Percentiles rank a stretch among this genome's conserved stretches.
Evolutionary conservation across 2,797 vertebrate genomes (phyloP).

Genomic region (Odontamblyopus lacepedii): DNA sequence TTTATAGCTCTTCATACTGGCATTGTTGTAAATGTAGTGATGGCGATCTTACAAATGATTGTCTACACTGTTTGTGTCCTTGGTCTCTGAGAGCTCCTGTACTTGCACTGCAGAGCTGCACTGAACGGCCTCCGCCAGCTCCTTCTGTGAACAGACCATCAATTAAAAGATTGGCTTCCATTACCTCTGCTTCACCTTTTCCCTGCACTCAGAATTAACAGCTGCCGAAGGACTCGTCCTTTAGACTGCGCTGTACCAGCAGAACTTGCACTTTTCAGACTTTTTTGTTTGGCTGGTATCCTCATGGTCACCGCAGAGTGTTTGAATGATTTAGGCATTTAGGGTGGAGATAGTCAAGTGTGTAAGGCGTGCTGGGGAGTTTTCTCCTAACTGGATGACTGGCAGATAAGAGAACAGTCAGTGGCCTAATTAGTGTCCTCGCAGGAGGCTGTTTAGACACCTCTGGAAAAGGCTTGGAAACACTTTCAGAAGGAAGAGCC

Average conservation of each 20-base stretch:
- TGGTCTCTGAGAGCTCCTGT: slow-evolving; percentile 18
- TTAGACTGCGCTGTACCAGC: slow-evolving; percentile 29
- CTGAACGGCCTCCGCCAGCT: slow-evolving; percentile 6
- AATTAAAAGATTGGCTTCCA: slow-evolving; percentile 60
- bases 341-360: slow-evolving; percentile 18
- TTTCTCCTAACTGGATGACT: slow-evolving; percentile 53
- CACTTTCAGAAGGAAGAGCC: slow-evolving; percentile 41
- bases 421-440: slow-evolving; percentile 59
- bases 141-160: slow-evolving; percentile 42
- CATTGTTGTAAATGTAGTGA: slow-evolving; percentile 1
- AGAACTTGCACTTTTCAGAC: slow-evolving; percentile 17
- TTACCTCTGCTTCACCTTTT: slow-evolving; percentile 52
- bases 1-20: not conserved
- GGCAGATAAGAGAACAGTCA: slow-evolving; percentile 42
- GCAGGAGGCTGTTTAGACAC: slow-evolving; percentile 58
- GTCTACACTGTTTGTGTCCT: not conserved
- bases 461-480: slow-evolving; percentile 40
- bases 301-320: slow-evolving; percentile 3
- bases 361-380: slow-evolving; percentile 37
- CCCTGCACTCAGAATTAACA: slow-evolving; percentile 41
- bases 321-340: slow-evolving; percentile 23
- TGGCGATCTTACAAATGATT: not conserved
- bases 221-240: slow-evolving; percentile 42
- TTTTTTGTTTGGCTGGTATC: slow-evolving; percentile 5
- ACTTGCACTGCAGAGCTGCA: not conserved